Base-by-base conservation (phyloP, 2,113 vertebrate genomes). In the Bolborhynchus lineola region DNA sequence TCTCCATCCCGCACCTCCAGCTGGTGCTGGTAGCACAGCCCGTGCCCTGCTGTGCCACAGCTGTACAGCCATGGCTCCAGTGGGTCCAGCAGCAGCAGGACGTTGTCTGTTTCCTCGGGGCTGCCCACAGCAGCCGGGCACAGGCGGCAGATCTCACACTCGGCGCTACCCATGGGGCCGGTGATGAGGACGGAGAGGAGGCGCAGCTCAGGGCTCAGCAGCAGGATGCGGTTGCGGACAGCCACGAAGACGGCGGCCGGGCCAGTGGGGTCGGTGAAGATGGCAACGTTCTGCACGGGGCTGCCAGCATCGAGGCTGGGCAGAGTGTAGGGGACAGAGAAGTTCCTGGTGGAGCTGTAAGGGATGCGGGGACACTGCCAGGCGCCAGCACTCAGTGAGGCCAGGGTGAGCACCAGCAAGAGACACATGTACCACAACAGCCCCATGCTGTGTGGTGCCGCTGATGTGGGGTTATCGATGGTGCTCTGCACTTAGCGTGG, bases 1-100 rank as follows among this genome's bases (percentile, higher is more conserved):
- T 59, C 1, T 3, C 93, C 29, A 0, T 44, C 79, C 1, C 0
- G 13, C 3, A 68, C 57, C 35, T 96, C 29, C 53, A 99, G 96
- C 57, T 98, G 92, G 70, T 99, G 98, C 78, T 98, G 98, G 95
- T 99, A 99, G 94, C 99, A 99, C 46, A 99, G 97, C 11, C 99
- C 99, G 0, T 97, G 98, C 75, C 41, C 97, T 53, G 98, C 98
- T 1, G 98, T 98, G 79, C 99, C 98, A 39, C 99, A 99, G 44
- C 98, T 98, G 95, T 99, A 98, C 81, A 99, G 97, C 87, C 98
- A 98, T 0, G 98, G 98, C 57, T 98, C 98, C 71, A 94, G 96
- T 0, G 98, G 98, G 76, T 99, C 99, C 91, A 99, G 71, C 79
- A 99, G 96, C 92, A 99, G 90, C 71, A 99, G 97, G 86, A 98